phyloP scores from a whole-genome alignment of 2,888 invertebrate genomes.

The Pedicia rivosa region DNA sequence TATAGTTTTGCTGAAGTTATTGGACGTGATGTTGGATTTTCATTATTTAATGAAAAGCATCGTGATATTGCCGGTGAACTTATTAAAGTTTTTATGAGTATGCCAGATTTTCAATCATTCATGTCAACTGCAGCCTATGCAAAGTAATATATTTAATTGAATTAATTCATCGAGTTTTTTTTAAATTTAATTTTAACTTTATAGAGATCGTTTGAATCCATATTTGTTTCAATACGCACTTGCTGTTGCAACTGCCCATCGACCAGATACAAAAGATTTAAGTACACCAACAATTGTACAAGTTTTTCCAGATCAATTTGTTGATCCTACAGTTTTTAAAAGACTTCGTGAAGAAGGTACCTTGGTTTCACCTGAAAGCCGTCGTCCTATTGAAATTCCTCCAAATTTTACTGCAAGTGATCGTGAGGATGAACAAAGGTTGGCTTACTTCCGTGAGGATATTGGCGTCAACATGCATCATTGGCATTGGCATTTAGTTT shows the following conservation, averaged over 20 bases:
- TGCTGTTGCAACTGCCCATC: slow-evolving; percentile 58
- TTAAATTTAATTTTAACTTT: not conserved
- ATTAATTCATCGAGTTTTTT: too few relatives aligned
- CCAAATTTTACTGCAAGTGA: slow-evolving; percentile 59
- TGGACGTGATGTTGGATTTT: slow-evolving; percentile 35
- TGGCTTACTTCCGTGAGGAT: slow-evolving; percentile 76
- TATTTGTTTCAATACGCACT: slow-evolving; percentile 65
- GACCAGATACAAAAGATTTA: slow-evolving; percentile 28
- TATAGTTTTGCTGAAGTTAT: slow-evolving; percentile 20
- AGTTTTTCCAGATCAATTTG: slow-evolving; percentile 67
- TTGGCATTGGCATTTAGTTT: slow-evolving; percentile 86
- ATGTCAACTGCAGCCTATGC: slow-evolving; percentile 49
- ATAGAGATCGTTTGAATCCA: slow-evolving; percentile 59
- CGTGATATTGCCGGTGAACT: slow-evolving; percentile 52
- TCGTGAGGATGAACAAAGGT: slow-evolving; percentile 57
- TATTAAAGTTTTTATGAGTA: slow-evolving; percentile 51
- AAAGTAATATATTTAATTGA: not conserved
- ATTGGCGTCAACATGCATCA: slow-evolving; percentile 75
- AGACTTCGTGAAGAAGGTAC: slow-evolving; percentile 52
- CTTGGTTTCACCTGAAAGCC: slow-evolving; percentile 31
- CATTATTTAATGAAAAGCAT: slow-evolving; percentile 56
- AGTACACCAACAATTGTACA: slow-evolving; percentile 58
- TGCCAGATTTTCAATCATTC: slow-evolving; percentile 42
- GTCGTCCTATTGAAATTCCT: slow-evolving; percentile 47
- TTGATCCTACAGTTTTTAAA: slow-evolving; percentile 55